Conservation (phyloP, 2,797 vertebrate species). For the Acridotheres tristis region DNA sequence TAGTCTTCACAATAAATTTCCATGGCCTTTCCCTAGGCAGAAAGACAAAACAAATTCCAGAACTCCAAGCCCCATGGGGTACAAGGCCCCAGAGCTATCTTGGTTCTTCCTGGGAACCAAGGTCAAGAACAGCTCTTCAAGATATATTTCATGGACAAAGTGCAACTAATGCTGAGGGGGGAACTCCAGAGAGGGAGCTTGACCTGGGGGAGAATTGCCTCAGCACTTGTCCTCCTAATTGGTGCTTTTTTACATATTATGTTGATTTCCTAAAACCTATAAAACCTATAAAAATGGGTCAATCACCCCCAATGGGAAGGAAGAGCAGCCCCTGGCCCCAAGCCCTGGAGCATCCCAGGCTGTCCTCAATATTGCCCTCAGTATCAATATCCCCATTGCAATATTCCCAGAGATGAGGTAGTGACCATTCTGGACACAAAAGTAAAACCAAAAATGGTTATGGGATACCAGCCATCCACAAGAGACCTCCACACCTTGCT, state of each 20-base stretch:
- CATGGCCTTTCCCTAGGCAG: background rate
- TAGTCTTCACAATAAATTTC: background rate
- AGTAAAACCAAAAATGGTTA: background rate
- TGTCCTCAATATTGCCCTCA: background rate
- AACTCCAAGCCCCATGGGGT: fast-evolving
- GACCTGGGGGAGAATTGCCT: background rate
- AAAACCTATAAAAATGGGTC: background rate
- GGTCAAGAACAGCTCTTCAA: background rate
- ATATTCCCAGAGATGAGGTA: background rate
- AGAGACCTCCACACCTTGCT: background rate
- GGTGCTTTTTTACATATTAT: background rate
- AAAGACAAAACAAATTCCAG: background rate
- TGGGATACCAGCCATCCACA: background rate
- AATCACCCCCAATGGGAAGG: fast-evolving
- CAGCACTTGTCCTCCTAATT: background rate
- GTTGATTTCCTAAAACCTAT: background rate
- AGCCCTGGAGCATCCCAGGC: fast-evolving
- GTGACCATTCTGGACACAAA: background rate
- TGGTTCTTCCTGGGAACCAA: background rate
- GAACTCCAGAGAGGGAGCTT: background rate
- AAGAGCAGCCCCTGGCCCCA: background rate
- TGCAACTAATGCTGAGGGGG: background rate
- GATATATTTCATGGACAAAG: background rate
- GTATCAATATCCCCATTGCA: too few species aligned
- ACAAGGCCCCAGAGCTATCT: background rate